Conservation (phyloP, 1,140 invertebrate species). For the Apis dorsata region DNA sequence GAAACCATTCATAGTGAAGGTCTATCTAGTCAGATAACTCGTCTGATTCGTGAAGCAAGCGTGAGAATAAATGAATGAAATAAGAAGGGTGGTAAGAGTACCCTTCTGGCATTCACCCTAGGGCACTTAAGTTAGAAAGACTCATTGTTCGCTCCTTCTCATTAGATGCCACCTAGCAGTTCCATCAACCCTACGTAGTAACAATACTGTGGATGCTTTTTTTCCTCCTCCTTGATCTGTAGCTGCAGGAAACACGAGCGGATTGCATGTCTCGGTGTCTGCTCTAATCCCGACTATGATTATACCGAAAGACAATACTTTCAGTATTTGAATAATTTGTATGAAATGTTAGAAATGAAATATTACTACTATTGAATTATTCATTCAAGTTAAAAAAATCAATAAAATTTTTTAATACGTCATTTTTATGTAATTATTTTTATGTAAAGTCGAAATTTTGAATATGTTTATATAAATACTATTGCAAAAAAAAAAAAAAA, state of each 20-base stretch:
- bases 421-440: neutral
- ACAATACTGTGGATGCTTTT: slow-evolving; percentile 54
- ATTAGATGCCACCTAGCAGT: slow-evolving; percentile 61
- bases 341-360: slow-evolving; percentile 2
- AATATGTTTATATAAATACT: neutral
- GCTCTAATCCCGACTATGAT: slow-evolving; percentile 35
- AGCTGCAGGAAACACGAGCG: slow-evolving; percentile 47
- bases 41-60: slow-evolving; percentile 46
- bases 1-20: slow-evolving; percentile 1
- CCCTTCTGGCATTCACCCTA: slow-evolving; percentile 49
- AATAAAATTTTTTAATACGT: too few species aligned
- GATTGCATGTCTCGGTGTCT: slow-evolving; percentile 41
- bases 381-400: neutral
- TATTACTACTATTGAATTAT: neutral
- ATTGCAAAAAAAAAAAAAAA: neutral
- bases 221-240: slow-evolving; percentile 49
- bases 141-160: slow-evolving; percentile 56
- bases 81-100: slow-evolving; percentile 49
- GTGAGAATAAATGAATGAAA: slow-evolving; percentile 56
- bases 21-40: slow-evolving; percentile 28
- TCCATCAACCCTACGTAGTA: slow-evolving; percentile 44
- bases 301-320: slow-evolving; percentile 49
- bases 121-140: slow-evolving; percentile 52
- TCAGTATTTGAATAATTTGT: neutral
- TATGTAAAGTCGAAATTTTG: neutral